A percentile compares a stretch with the other conserved stretches of the same genome.
Evolutionary conservation across 2,797 vertebrate genomes (phyloP).

Genomic region (Mus caroli): DNA sequence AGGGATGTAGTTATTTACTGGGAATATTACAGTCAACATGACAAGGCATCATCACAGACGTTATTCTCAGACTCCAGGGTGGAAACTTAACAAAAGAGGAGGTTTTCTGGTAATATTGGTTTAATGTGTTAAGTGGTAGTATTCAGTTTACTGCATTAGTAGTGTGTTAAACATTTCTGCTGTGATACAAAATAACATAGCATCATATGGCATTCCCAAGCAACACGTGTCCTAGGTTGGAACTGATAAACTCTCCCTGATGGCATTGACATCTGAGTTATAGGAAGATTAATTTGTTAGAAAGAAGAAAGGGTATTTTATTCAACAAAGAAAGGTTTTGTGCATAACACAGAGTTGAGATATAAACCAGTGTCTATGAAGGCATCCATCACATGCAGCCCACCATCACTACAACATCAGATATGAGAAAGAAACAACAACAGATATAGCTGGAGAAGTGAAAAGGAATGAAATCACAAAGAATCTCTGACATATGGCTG

Average conservation of each 20-base stretch:
- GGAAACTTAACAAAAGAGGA: neutral
- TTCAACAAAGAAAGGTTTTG: neutral
- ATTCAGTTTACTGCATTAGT: neutral
- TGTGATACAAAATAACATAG: neutral
- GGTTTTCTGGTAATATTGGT: neutral
- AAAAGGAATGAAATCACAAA: neutral
- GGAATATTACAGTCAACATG: neutral
- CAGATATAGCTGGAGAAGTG: neutral
- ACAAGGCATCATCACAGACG: neutral
- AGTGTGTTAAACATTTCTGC: neutral
- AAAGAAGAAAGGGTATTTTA: neutral
- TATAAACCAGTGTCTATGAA: neutral
- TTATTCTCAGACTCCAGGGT: neutral
- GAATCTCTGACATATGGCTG: neutral
- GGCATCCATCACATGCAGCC: neutral
- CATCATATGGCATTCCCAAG: neutral
- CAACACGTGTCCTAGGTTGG: neutral
- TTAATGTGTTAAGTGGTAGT: neutral
- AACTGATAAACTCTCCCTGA: neutral
- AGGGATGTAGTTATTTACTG: neutral
- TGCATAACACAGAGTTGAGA: neutral
- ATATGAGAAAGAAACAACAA: neutral
- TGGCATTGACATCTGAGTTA: neutral
- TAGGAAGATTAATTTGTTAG: neutral
- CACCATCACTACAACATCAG: neutral